Conservation (phyloP, 2,888 invertebrate genomes). For the Neoitamus cyanurus region DNA sequence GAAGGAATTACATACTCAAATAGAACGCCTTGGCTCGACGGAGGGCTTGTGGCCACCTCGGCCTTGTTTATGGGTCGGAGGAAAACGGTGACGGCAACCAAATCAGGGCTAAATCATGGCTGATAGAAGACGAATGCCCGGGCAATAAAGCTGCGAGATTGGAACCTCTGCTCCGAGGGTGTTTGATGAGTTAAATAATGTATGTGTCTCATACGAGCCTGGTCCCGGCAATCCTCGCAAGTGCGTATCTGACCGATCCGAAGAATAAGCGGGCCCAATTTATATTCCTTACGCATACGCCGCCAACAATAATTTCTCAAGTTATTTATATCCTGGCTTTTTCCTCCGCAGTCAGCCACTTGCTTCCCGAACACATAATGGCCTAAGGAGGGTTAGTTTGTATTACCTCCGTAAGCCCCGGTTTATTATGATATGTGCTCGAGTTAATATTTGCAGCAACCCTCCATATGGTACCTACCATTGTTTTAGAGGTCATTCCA, state of each 20-base stretch:
- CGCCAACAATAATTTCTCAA: conserved; percentile 51
- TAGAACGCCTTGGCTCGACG: neutral
- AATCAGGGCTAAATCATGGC: conserved; percentile 8
- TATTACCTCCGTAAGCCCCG: conserved; percentile 33
- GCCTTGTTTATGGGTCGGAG: neutral
- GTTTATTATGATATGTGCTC: conserved; percentile 43
- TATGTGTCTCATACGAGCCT: conserved; percentile 18
- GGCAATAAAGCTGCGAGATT: conserved; percentile 20
- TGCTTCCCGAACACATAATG: conserved; percentile 4
- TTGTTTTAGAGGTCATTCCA: conserved; percentile 35
- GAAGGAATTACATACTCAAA: conserved; percentile 11
- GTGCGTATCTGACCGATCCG: conserved; percentile 25
- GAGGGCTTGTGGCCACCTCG: neutral
- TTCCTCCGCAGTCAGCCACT: conserved; percentile 4
- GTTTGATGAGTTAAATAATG: conserved; percentile 36
- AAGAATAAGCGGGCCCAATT: conserved; percentile 45
- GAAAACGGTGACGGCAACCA: neutral
- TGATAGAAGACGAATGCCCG: conserved; percentile 21
- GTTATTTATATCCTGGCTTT: conserved; percentile 48
- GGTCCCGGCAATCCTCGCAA: neutral
- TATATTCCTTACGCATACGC: conserved; percentile 52
- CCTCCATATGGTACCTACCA: neutral
- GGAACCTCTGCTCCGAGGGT: neutral
- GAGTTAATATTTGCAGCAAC: conserved; percentile 35
- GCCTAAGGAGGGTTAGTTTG: conserved; percentile 35